Conservation (phyloP, 2,888 invertebrate genomes). For the Chrysotoxum bicinctum region DNA sequence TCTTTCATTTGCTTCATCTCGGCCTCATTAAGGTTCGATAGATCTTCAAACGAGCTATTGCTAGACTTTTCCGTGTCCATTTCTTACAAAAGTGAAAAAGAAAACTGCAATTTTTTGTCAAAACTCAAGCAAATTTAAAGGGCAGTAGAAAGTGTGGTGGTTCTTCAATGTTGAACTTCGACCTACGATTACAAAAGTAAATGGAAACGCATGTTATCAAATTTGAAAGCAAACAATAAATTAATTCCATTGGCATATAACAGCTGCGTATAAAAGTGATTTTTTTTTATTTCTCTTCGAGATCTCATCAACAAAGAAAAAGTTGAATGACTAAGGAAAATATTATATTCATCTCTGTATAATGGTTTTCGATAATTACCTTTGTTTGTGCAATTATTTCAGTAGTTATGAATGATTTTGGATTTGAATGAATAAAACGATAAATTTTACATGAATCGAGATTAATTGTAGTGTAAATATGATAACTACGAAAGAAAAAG, state of each 20-base stretch:
- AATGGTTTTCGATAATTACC: slow-evolving; percentile 13
- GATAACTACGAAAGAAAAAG: slow-evolving; percentile 57
- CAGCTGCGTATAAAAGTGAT: not conserved
- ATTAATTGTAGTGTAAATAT: slow-evolving; percentile 29
- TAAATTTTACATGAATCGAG: slow-evolving; percentile 47
- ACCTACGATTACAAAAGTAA: slow-evolving; percentile 50
- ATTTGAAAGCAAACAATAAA: not conserved
- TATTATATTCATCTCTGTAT: slow-evolving; percentile 1
- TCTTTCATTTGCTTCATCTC: slow-evolving; percentile 77
- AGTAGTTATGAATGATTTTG: slow-evolving; percentile 19
- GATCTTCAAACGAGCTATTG: slow-evolving; percentile 86
- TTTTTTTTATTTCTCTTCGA: not conserved
- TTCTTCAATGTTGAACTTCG: slow-evolving; percentile 58
- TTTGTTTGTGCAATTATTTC: slow-evolving; percentile 28
- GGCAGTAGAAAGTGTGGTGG: slow-evolving; percentile 20
- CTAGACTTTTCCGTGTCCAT: slow-evolving; percentile 84
- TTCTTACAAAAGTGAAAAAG: slow-evolving; percentile 4
- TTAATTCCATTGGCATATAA: not conserved
- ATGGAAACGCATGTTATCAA: slow-evolving; percentile 1
- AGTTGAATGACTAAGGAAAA: slow-evolving; percentile 59
- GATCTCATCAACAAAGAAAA: slow-evolving; percentile 37
- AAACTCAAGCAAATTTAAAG: slow-evolving; percentile 7
- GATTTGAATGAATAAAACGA: slow-evolving; percentile 13
- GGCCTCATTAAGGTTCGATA: slow-evolving; percentile 84
- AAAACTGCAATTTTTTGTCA: not conserved